Evolutionary conservation across 2,888 invertebrate genomes (phyloP).

Genomic region (Acanthosepion pharaonis): DNA sequence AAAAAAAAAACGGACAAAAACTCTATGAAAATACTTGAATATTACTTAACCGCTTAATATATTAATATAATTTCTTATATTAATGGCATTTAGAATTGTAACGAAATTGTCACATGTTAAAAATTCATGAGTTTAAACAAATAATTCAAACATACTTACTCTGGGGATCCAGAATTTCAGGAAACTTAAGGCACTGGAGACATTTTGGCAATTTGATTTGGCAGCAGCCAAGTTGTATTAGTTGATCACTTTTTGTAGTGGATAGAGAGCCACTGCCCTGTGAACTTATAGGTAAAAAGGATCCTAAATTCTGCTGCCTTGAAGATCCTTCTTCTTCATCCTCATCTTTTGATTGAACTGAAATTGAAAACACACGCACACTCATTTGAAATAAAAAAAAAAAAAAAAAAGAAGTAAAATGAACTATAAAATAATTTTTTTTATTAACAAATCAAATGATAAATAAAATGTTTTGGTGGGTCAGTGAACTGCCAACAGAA

Average conservation of each 20-base stretch:
- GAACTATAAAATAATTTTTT: too few species aligned
- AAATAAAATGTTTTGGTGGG: too few species aligned
- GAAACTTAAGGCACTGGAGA: conserved; percentile 40
- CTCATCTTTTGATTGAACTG: background rate
- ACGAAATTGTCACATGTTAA: too few species aligned
- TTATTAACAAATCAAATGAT: too few species aligned
- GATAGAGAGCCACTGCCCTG: conserved; percentile 37
- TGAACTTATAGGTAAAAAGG: conserved; percentile 11
- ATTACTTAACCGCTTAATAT: too few species aligned
- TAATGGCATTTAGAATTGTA: too few species aligned
- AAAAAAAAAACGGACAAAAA: too few species aligned
- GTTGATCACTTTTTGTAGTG: background rate
- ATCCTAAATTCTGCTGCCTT: background rate
- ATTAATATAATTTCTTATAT: too few species aligned
- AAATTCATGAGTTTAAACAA: background rate
- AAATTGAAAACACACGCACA: background rate
- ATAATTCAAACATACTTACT: conserved; percentile 2
- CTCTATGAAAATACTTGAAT: too few species aligned
- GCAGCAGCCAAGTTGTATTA: conserved; percentile 25
- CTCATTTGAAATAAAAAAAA: background rate
- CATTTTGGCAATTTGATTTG: conserved; percentile 44
- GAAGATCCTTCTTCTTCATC: conserved; percentile 39
- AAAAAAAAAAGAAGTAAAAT: too few species aligned
- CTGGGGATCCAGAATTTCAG: conserved; percentile 39
- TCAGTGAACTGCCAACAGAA: too few species aligned